Evolutionary conservation across 2,797 vertebrate species (phyloP), one percentile per base, ranked within the genome.

Genomic region (Lemur catta): DNA sequence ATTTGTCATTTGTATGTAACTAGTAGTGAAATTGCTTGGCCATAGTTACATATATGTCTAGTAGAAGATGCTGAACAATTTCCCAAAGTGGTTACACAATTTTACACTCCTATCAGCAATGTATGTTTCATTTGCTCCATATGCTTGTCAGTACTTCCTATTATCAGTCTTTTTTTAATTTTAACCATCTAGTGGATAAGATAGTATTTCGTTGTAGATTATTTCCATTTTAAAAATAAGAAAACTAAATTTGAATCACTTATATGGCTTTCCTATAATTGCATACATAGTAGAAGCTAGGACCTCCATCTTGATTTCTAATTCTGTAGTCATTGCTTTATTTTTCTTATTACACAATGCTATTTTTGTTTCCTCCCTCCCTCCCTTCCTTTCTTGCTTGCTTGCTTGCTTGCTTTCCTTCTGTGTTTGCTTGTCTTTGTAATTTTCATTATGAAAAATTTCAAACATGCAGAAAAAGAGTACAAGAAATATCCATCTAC

Each of bases 371-470:
- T 87, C 18, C 46, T 17, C 30, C 30, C 28, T 59, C 57, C 86
- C 15, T 38, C 30, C 33, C 46, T 69, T 89, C 15, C 18, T 35
- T 7, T 1, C 52, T 55, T 55, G 52, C 7, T 55, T 55, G 7
- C 20, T 55, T 55, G 52, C 52, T 52, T 52, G 5, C 20, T 55
- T 55, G 30, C 28, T 59, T 69, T 92, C 9, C 18, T 35, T 48
- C 22, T 76, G 33, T 87, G 30, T 92, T 94, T 71, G 26, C 26
- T 79, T 84, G 2, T 48, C 14, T 84, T 80, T 61, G 26, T 78
- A 79, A 84, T 80, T 92, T 93, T 30, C 38, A 57, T 79, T 57
- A 92, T 33, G 4, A 59, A 94, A 92, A 96, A 41, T 75, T 71
- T 80, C 48, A 94, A 93, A 43, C 12, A 74, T 65, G 4, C 4